phyloP scores from a whole-genome alignment of 2,797 vertebrate species.

The Rhinella marina region DNA sequence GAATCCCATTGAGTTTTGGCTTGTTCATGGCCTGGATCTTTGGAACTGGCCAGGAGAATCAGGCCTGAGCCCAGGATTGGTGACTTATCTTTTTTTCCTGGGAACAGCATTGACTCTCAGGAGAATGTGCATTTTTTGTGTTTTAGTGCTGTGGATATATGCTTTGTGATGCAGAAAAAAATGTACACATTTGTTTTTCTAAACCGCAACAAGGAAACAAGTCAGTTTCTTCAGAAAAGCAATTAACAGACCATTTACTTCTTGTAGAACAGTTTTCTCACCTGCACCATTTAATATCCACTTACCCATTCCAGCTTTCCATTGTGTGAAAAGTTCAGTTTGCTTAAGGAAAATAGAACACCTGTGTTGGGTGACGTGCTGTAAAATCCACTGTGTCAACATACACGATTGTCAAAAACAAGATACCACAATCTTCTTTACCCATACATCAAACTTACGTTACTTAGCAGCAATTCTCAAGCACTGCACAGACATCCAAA shows the following conservation, averaged over 20 bases:
- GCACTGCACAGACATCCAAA: background rate
- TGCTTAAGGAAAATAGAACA: constrained; percentile 57
- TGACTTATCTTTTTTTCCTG: background rate
- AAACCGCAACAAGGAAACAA: background rate
- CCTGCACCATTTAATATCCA: constrained; percentile 54
- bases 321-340: constrained; percentile 51
- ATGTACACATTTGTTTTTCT: constrained; percentile 26
- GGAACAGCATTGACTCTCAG: background rate
- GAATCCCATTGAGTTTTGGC: no score
- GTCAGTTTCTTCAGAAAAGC: constrained; percentile 41
- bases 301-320: constrained; percentile 49
- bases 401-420: constrained; percentile 35
- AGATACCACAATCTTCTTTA: constrained; percentile 37
- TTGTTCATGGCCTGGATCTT: no score
- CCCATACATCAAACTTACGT: constrained; percentile 18
- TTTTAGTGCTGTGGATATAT: background rate
- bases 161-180: background rate
- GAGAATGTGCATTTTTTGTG: background rate
- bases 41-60: background rate
- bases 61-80: no score
- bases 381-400: constrained; percentile 57
- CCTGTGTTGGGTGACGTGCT: constrained; percentile 53
- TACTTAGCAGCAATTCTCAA: constrained; percentile 30
- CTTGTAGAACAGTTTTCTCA: constrained; percentile 40
- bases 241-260: constrained; percentile 51